Percentiles rank a stretch among this genome's conserved stretches.
These are phyloP conservation scores for Chrysotoxum bicinctum DNA, from an alignment of 2,888 invertebrate genomes.

Conservation along the genomic window DNA sequence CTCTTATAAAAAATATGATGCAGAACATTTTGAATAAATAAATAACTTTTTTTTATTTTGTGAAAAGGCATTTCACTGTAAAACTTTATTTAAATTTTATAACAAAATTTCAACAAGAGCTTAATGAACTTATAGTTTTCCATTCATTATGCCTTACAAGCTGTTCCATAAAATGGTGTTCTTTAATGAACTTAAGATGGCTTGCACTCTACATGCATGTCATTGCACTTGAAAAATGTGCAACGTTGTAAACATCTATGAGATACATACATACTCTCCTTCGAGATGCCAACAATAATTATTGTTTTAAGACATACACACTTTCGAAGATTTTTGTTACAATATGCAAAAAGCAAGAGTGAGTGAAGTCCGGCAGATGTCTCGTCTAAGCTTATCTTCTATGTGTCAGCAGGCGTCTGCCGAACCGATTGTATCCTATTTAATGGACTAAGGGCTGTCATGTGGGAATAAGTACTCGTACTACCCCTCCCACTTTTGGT, in stretches of 20 bases:
- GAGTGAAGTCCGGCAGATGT: slow-evolving; percentile 17
- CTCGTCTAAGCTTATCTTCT: slow-evolving; percentile 45
- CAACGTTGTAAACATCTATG: slow-evolving; percentile 35
- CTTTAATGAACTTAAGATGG: slow-evolving; percentile 44
- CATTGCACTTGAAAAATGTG: slow-evolving; percentile 35
- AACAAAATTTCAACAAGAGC: slow-evolving; percentile 6
- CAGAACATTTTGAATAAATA: too few species aligned
- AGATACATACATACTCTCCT: slow-evolving; percentile 6
- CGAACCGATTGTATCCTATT: slow-evolving; percentile 45
- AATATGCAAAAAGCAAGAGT: not conserved
- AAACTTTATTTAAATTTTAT: not conserved
- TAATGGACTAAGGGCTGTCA: slow-evolving; percentile 60
- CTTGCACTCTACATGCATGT: slow-evolving; percentile 1
- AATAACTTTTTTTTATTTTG: too few species aligned
- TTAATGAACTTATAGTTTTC: slow-evolving; percentile 7
- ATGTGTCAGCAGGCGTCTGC: slow-evolving; percentile 43
- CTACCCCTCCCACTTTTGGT: not conserved
- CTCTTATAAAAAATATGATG: too few species aligned
- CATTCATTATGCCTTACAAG: not conserved
- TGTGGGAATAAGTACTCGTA: slow-evolving; percentile 35
- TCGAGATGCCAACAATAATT: slow-evolving; percentile 54
- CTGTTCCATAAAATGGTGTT: slow-evolving; percentile 4
- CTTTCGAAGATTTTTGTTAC: not conserved
- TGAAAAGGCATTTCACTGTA: too few species aligned
- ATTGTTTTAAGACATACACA: slow-evolving; percentile 47